Evolutionary conservation across 2,888 invertebrate genomes (phyloP), one percentile per base, ranked within the genome.

Genomic region (Protophormia terraenovae): DNA sequence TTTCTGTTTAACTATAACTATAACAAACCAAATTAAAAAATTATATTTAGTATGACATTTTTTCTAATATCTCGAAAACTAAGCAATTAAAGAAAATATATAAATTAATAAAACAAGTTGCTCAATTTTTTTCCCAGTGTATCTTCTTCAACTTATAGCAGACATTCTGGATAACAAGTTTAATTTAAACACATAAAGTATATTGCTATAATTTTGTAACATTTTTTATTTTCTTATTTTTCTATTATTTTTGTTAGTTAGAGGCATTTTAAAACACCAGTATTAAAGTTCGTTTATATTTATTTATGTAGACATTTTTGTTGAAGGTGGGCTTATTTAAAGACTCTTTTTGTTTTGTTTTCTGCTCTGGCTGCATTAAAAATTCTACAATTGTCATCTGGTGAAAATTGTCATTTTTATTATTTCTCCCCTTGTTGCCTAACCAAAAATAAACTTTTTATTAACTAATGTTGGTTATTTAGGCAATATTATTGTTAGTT

Each of bases 401-500:
- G 10, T 58, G 24, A 16, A 66, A 27, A 29, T 16, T 45, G 14
- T 41, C 27, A 8, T 32, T 50, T 67, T 60, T 45, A 10, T 14
- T 45, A 29, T 38, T 72, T 29, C 19, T 29, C 41, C 14, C 6
- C 7, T 24, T 27, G 19, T 4, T 45, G 7, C 58, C 5, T 10
- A 72, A 72, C 14, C 45, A n/a, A 22, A 47, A 67, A 6, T 6
- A 38, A 58, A 58, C 45, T 22, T 41, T 67, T 58, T 58, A 24
- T 67, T 35, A 32, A 67, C 32, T 45, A 22, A 72, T 45, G 10
- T n/a, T 29, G 19, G 24, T 53, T 66, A 27, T 27, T 41, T 14
- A 19, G 41, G 6, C 24, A 7, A 1, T 16, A 45, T 27, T 66
- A 27, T 45, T 16, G 8, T 45, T 35, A 45, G 10, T 45, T 32